Conservation (phyloP, 2,113 vertebrate species). For the Cercocebus atys region DNA sequence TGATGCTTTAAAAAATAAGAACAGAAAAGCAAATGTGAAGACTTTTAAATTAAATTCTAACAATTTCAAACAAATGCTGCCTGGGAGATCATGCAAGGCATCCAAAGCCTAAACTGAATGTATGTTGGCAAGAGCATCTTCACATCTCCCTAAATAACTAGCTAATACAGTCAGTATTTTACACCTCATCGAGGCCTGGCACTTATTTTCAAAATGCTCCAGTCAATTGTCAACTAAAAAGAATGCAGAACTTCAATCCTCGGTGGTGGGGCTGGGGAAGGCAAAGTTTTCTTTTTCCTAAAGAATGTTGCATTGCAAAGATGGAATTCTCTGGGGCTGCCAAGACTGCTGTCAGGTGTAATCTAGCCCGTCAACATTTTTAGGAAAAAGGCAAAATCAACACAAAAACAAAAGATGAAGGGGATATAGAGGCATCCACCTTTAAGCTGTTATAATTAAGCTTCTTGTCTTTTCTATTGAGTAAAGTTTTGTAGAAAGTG, state of each 20-base stretch:
- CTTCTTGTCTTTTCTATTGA: slow-evolving; percentile 45
- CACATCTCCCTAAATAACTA: slow-evolving; percentile 78
- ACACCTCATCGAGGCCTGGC: slow-evolving; percentile 62
- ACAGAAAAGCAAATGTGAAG: slow-evolving; percentile 51
- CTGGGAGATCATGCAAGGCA: slow-evolving; percentile 64
- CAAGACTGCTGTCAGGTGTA: slow-evolving; percentile 60
- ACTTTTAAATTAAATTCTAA: slow-evolving; percentile 73
- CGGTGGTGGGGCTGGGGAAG: background rate
- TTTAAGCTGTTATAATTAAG: slow-evolving; percentile 50
- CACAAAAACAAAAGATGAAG: slow-evolving; percentile 57
- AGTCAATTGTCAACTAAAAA: slow-evolving; percentile 71
- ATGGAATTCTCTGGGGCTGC: slow-evolving; percentile 55
- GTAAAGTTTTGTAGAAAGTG: slow-evolving; percentile 30
- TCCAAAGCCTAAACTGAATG: slow-evolving; percentile 71
- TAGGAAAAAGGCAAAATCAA: slow-evolving; percentile 46
- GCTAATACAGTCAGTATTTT: slow-evolving; percentile 72
- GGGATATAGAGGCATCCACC: background rate
- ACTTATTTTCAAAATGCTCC: slow-evolving; percentile 73
- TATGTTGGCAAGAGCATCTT: slow-evolving; percentile 70
- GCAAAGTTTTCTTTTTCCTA: slow-evolving; percentile 35
- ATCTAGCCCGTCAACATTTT: slow-evolving; percentile 66
- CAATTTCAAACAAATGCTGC: slow-evolving; percentile 71
- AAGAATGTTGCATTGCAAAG: slow-evolving; percentile 55
- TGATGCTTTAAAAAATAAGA: slow-evolving; percentile 58
- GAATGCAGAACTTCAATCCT: slow-evolving; percentile 72